These are phyloP conservation scores for Corbicula japonica DNA, from an alignment of 2,888 invertebrate species.

Conservation along the genomic window DNA sequence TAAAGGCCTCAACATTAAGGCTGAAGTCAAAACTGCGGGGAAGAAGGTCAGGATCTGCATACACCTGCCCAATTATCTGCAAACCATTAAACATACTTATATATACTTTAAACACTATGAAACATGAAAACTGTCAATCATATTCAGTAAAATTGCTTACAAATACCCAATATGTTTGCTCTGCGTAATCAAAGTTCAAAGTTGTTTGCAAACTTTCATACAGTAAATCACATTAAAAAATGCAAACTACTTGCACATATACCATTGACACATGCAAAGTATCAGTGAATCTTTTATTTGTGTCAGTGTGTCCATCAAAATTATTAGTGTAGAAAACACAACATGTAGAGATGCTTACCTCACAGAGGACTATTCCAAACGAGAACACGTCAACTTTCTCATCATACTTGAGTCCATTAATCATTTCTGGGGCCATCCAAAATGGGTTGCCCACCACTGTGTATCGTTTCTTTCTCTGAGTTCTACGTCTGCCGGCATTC, in stretches of 20 bases:
- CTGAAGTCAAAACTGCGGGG: slow-evolving; percentile 97
- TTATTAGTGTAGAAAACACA: background rate
- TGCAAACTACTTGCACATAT: no score
- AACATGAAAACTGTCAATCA: no score
- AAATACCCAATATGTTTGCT: no score
- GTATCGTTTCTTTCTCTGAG: slow-evolving; percentile 94
- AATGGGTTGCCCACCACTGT: slow-evolving; percentile 99
- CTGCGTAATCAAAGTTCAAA: no score
- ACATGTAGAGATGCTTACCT: slow-evolving; percentile 89
- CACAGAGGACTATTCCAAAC: slow-evolving; percentile 97
- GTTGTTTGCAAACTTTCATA: no score
- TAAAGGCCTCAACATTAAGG: slow-evolving; percentile 94
- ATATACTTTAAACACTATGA: no score
- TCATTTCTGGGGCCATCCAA: slow-evolving; percentile 99
- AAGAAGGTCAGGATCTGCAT: slow-evolving; percentile 97
- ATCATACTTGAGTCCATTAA: slow-evolving; percentile 98
- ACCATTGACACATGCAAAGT: no score
- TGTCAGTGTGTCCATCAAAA: no score
- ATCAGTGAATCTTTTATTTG: no score
- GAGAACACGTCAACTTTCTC: slow-evolving; percentile 99
- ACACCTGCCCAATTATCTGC: slow-evolving; percentile 96
- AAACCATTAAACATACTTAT: no score
- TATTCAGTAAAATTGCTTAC: no score
- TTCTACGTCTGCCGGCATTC: slow-evolving; percentile 87
- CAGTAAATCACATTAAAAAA: no score